Evolutionary conservation across 2,113 vertebrate species (phyloP).

Genomic region (Gallinago jamesoni): DNA sequence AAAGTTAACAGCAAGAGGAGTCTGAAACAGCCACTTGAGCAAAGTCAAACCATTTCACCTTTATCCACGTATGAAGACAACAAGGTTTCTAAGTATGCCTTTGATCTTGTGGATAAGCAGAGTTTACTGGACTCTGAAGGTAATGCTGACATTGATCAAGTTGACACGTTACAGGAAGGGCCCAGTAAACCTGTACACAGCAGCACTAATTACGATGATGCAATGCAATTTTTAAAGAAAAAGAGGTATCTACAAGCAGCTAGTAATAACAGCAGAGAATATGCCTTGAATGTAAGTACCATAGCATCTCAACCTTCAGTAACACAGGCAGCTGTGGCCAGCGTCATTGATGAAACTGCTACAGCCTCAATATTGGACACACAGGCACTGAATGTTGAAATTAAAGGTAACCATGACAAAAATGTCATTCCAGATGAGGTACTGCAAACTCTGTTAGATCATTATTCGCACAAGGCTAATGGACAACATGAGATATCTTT

Average conservation of each 20-base stretch:
- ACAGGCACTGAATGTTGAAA: constrained; percentile 87
- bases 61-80: constrained; percentile 88
- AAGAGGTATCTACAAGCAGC: constrained; percentile 95
- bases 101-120: constrained; percentile 96
- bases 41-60: constrained; percentile 85
- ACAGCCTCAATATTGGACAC: constrained; percentile 90
- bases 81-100: constrained; percentile 92
- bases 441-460: constrained; percentile 94
- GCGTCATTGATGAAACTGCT: constrained; percentile 89
- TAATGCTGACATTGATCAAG: constrained; percentile 88
- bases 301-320: constrained; percentile 90
- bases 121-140: constrained; percentile 87
- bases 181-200: constrained; percentile 88
- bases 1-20: constrained; percentile 90
- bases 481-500: constrained; percentile 96
- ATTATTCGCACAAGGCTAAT: constrained; percentile 96
- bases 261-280: constrained; percentile 87
- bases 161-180: constrained; percentile 88
- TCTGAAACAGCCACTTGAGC: constrained; percentile 84
- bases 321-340: constrained; percentile 88
- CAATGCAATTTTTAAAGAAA: constrained; percentile 99
- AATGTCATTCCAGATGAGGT: constrained; percentile 96
- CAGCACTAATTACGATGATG: constrained; percentile 98
- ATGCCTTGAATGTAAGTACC: constrained; percentile 88
- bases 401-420: constrained; percentile 92